phyloP scores from a whole-genome alignment of 92 coral and sea anemone genomes.

The Zoanthus solanderi region DNA sequence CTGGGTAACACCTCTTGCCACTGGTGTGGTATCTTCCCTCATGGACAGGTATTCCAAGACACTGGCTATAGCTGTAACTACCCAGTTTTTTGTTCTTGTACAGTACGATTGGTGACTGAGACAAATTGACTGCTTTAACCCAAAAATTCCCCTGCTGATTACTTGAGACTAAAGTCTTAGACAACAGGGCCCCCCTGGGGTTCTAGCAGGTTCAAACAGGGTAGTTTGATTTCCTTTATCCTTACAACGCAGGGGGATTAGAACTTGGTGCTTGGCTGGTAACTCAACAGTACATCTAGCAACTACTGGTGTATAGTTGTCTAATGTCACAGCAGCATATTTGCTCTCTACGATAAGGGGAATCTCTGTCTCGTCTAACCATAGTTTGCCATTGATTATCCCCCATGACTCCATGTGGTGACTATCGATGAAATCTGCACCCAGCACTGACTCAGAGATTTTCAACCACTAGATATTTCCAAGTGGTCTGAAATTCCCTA shows the following conservation, averaged over 20 bases:
- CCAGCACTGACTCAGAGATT: too few relatives aligned
- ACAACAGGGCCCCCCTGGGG: too few relatives aligned
- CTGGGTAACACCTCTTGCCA: background rate
- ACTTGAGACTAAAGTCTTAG: too few relatives aligned
- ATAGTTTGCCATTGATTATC: too few relatives aligned
- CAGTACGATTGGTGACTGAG: conserved; percentile 43
- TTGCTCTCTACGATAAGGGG: conserved; percentile 38
- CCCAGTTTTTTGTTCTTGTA: conserved; percentile 27
- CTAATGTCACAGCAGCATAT: conserved; percentile 35
- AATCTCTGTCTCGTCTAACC: background rate
- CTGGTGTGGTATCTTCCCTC: background rate
- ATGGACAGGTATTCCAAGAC: background rate
- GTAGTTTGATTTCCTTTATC: too few relatives aligned
- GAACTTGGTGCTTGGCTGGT: conserved; percentile 61
- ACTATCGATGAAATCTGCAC: too few relatives aligned
- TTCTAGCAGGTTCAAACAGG: too few relatives aligned
- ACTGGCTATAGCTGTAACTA: conserved; percentile 9
- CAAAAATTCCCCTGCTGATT: conserved; percentile 52
- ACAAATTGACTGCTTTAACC: conserved; percentile 62
- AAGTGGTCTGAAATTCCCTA: too few relatives aligned
- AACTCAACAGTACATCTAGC: conserved; percentile 60
- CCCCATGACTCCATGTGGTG: too few relatives aligned
- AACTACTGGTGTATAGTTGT: conserved; percentile 51
- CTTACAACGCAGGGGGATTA: conserved; percentile 42
- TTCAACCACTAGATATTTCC: too few relatives aligned